Base-by-base conservation (phyloP, 1,140 invertebrate species). In the Acromyrmex heyeri region DNA sequence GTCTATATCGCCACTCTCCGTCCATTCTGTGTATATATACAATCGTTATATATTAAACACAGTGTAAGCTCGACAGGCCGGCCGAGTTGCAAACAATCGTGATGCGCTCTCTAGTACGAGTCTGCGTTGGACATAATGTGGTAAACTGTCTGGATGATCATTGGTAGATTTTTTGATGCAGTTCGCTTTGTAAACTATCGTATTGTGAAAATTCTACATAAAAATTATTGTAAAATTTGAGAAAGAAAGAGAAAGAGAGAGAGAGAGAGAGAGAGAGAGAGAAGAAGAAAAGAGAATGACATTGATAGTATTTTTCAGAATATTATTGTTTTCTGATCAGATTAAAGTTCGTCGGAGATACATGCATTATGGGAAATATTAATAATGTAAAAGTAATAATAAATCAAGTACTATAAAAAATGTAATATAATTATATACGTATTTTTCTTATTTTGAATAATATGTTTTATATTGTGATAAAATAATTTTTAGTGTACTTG, bases 41-140 rank as follows among this genome's bases (percentile, higher is more conserved):
- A 79, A 85, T 90, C 67, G 88, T 89, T 90, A 83, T 87, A 83
- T 79, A 88, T 87, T 89, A 88, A 89, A 88, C 83, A 76, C 88
- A 64, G 55, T 50, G 69, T 75, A 34, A 83, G 79, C 79, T 75
- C 79, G 69, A 83, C 79, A 83, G 77, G 69, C 69, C 69, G 79
- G 69, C 79, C 69, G 69, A 83, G 69, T 83, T 83, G 57, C 79
- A 83, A 83, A 83, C 79, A 83, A 83, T 83, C 69, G 69, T 61
- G 79, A 83, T 83, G 69, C 79, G 55, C 27, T 83, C 69, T 61
- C 67, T 18, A 3, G 24, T 62, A 14, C n/a, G 65, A 50, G 21
- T 24, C 21, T 3, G 14, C 62, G 38, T 64, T 59, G 64, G 38
- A 69, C 64, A 27, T 69, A 81, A 79, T 38, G 77, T 30, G 48